Conservation (phyloP, 2,113 vertebrate species). For the Pimephales promelas region DNA sequence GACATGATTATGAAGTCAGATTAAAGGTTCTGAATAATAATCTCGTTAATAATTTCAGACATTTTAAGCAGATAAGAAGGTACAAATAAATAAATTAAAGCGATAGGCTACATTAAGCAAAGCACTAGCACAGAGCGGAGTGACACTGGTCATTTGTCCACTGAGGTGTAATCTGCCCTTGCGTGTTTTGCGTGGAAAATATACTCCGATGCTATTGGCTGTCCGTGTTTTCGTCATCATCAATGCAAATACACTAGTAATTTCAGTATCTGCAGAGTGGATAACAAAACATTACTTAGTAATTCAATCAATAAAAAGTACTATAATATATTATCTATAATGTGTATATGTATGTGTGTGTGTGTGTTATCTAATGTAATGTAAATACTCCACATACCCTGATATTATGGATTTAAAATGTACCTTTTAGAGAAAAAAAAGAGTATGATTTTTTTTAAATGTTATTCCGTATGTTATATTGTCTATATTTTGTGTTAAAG, state of each 20-base stretch:
- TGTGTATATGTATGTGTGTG: too few species aligned
- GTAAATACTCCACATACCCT: too few species aligned
- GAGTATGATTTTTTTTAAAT: too few species aligned
- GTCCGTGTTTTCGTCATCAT: conserved; percentile 20
- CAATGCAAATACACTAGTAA: background rate
- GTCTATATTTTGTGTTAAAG: too few species aligned
- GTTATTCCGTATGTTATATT: too few species aligned
- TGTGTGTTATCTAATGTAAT: too few species aligned
- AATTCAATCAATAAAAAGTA: too few species aligned
- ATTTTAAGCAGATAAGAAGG: background rate
- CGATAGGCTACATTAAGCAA: background rate
- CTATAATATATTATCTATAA: too few species aligned
- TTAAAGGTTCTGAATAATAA: background rate
- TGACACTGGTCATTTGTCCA: conserved; percentile 26
- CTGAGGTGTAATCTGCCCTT: conserved; percentile 40
- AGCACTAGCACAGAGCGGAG: conserved; percentile 3
- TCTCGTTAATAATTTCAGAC: background rate
- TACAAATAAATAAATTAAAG: background rate
- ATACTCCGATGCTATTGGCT: conserved; percentile 36
- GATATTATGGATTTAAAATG: too few species aligned
- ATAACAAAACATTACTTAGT: too few species aligned
- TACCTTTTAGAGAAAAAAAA: too few species aligned
- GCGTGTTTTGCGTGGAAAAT: conserved; percentile 33
- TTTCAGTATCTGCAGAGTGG: background rate
- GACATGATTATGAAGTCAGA: background rate